Evolutionary conservation across 2,113 vertebrate species (phyloP), one percentile per base, ranked within the genome.

Genomic region (Platichthys stellatus): DNA sequence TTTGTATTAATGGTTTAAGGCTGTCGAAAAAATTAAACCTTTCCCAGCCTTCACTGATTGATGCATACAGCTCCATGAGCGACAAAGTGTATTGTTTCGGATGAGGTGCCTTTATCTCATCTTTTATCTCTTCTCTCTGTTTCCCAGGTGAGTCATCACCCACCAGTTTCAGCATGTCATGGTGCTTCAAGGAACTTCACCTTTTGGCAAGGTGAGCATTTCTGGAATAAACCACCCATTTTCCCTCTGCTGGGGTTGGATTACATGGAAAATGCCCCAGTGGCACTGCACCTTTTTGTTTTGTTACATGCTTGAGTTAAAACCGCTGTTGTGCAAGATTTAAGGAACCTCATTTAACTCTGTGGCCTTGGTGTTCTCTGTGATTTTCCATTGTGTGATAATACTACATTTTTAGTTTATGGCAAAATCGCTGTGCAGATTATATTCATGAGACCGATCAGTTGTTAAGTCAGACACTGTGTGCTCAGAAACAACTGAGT

Each of bases 101-200:
- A 74, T 54, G 17, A 47, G 23, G 9, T 9, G 1, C 13, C 17
- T 18, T 72, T 26, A 43, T 61, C n/a, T 75, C 6, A 38, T 72
- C 49, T 71, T 21, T 2, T 26, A 6, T 73, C 49, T 71, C 8
- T 49, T 63, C n/a, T 75, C 9, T 64, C 1, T 18, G 0, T 75
- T 57, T 75, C 23, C 40, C 69, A 99, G 98, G 98, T 99, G 93
- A 99, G 98, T 94, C 98, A 99, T 92, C 98, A 99, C 91, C 98
- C 98, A 76, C 98, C 98, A 85, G 95, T 99, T 90, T 99, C 98
- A 69, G 97, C 97, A 82, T 99, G 98, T 92, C 98, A 99, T 93
- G 95, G 96, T 90, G 98, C 98, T 93, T 99, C 98, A 65, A 97
- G 94, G 94, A 98, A 98, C 93, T 99, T 99, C 93, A 94, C 95